These are phyloP conservation scores for Fringilla coelebs DNA, from an alignment of 2,797 vertebrate genomes.

Conservation along the genomic window DNA sequence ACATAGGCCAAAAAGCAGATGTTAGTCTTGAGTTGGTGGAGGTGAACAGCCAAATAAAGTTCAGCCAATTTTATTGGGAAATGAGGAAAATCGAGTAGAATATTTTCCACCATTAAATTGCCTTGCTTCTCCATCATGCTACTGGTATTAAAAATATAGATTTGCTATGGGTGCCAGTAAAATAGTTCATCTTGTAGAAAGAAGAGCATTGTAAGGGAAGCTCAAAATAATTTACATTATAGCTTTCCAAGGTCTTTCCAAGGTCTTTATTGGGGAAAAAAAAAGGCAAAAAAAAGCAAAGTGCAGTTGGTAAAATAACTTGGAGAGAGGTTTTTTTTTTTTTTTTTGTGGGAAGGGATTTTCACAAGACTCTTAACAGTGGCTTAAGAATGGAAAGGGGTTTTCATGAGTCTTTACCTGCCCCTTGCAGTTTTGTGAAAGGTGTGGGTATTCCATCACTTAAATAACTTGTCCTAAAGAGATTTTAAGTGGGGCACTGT, in stretches of 20 bases:
- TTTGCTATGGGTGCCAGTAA: not conserved
- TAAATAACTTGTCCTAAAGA: not conserved
- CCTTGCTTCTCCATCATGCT: conserved; percentile 15
- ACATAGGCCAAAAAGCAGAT: conserved; percentile 49
- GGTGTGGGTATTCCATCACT: not conserved
- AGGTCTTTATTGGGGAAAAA: not conserved
- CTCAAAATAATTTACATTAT: conserved; percentile 33
- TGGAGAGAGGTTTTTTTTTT: not conserved
- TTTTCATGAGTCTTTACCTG: not conserved
- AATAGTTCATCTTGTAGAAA: not conserved
- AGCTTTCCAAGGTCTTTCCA: not conserved
- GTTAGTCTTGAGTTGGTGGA: conserved; percentile 43
- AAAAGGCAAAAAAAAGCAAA: not conserved
- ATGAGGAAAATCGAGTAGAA: conserved; percentile 47
- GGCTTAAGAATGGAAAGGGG: not conserved
- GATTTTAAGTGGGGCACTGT: not conserved
- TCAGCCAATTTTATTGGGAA: conserved; percentile 60
- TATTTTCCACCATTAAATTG: conserved; percentile 47
- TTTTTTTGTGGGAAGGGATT: not conserved
- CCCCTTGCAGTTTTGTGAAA: not conserved
- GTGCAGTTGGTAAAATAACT: not conserved
- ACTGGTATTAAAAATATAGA: conserved; percentile 45
- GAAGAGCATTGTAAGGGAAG: not conserved
- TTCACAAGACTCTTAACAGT: not conserved
- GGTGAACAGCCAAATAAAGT: conserved; percentile 60